Base-by-base conservation (phyloP, 37 sponge, comb jelly and placozoan species). In the Amphimedon queenslandica region DNA sequence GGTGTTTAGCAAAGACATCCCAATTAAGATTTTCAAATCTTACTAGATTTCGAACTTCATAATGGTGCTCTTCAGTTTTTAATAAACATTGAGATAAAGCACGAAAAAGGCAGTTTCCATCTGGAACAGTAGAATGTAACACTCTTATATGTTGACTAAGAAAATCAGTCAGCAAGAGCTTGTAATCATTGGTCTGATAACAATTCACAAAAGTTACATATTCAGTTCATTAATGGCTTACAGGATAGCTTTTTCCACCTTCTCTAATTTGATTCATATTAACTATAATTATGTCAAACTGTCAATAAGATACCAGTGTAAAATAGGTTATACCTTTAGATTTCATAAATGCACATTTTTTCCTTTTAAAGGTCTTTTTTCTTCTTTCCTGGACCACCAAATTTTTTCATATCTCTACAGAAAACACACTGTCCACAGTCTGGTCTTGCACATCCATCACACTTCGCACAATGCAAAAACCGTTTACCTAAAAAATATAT, bases 51-150 rank as follows among this genome's bases (percentile, higher is more conserved):
- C 61, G 23, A 25, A 60, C 5, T 6, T 60, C 27, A n/a, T n/a
- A 5, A n/a, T 60, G 61, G 27, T 60, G 61, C 27, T 60, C 61
- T n/a, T 60, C 61, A 11, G 61, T 60, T n/a, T n/a, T n/a, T 11
- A n/a, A 25, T n/a, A 60, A n/a, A 11, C 27, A n/a, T 6, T 25
- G 21, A 6, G 61, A 60, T 6, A 60, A 5, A 5, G 27, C 28
- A n/a, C 61, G 21, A 25, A 60, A 60, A n/a, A 60, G 21, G 61
- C 61, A 60, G 27, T 60, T 60, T 60, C 61, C 61, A 60, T 60
- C 61, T 47, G 53, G 53, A 47, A 47, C 13, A 8, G 13, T 47
- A 18, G 53, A 18, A 18, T 47, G 53, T 18, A 13, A 8, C 8
- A 13, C 53, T 47, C 53, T 47, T 18, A 8, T 13, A 18, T 47